Evolutionary conservation across 2,797 vertebrate species (phyloP).

Genomic region (Peromyscus nudipes): DNA sequence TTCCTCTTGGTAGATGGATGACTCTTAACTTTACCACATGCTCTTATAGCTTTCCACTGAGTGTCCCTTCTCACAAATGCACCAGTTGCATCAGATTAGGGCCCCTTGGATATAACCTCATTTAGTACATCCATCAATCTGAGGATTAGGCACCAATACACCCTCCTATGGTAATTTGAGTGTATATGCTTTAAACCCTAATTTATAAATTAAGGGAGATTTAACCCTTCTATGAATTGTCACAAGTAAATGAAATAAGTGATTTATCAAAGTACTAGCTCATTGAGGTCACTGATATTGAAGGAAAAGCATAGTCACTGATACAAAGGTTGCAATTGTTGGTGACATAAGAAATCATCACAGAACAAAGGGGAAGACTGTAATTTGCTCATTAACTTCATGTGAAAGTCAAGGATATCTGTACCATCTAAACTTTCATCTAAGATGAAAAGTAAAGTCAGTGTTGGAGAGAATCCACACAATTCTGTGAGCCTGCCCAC

Average conservation of each 20-base stretch:
- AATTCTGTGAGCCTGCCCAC: neutral
- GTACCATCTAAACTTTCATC: neutral
- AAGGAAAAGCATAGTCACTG: neutral
- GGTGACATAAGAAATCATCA: neutral
- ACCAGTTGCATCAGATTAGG: no score
- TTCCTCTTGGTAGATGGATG: neutral
- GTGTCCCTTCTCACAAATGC: neutral
- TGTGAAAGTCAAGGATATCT: neutral
- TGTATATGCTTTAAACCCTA: neutral
- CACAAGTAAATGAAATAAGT: constrained; percentile 23
- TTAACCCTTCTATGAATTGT: neutral
- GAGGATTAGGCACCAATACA: neutral
- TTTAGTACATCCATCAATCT: neutral
- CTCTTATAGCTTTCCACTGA: neutral
- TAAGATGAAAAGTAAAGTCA: neutral
- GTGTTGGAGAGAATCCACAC: neutral
- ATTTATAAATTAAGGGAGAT: neutral
- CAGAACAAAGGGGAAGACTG: neutral
- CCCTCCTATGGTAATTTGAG: neutral
- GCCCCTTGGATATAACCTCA: neutral
- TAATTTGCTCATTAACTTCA: neutral
- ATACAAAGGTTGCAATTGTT: neutral
- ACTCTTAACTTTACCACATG: no score
- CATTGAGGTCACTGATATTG: neutral
- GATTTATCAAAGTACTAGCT: neutral